Conservation (phyloP, 2,888 invertebrate species). For the Ceramica pisi region DNA sequence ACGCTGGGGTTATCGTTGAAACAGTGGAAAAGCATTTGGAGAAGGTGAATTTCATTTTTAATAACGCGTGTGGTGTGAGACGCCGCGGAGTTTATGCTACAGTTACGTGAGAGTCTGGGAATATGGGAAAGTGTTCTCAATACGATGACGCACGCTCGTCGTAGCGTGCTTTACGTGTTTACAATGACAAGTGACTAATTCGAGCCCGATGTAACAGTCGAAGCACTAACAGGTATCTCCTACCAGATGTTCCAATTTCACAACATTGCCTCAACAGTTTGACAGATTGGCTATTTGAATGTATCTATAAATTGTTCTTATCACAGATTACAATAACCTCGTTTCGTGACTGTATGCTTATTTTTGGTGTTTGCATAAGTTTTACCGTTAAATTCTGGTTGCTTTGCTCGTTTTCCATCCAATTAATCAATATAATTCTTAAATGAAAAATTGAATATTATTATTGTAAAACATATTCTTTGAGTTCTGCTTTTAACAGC, state of each 20-base stretch:
- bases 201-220: constrained; percentile 80
- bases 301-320: constrained; percentile 26
- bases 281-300: constrained; percentile 19
- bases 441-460: background rate
- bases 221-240: constrained; percentile 84
- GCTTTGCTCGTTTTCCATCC: constrained; percentile 1
- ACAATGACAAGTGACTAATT: constrained; percentile 75
- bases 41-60: constrained; percentile 95
- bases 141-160: constrained; percentile 76
- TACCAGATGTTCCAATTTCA: constrained; percentile 64
- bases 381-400: background rate
- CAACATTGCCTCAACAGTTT: constrained; percentile 53
- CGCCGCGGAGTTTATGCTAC: constrained; percentile 63
- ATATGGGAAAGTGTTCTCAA: constrained; percentile 78
- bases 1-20: constrained; percentile 97
- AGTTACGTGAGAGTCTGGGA: constrained; percentile 66
- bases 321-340: constrained; percentile 22
- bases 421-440: constrained; percentile 1
- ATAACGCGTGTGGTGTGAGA: constrained; percentile 73
- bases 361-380: constrained; percentile 22
- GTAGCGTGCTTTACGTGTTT: constrained; percentile 77
- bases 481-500: background rate
- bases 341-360: constrained; percentile 19
- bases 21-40: constrained; percentile 98
- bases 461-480: background rate